Evolutionary conservation across 2,888 invertebrate genomes (phyloP), one percentile per base, ranked within the genome.

Genomic region (Drosophila mimica): DNA sequence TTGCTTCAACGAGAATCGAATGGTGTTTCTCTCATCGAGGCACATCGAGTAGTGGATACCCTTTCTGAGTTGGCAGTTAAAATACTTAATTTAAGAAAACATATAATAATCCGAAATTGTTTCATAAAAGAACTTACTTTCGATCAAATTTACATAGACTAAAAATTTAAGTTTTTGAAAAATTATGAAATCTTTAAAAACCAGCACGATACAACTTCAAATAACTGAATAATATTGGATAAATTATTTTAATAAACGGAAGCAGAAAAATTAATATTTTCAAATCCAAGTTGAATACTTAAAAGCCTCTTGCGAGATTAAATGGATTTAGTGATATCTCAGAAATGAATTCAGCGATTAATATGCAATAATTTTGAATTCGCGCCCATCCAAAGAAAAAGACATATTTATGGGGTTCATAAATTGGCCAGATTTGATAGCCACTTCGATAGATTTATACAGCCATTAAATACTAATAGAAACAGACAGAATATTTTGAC

Each of bases 391-490:
- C 69, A 83, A 88, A 83, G 82, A 88, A 88, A 86, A 80, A 74
- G 88, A 86, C 90, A 90, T 83, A 77, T 88, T 88, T 90, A 88
- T 88, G 77, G 68, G 78, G 67, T 8, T 71, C 82, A 86, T 90
- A 90, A 88, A 88, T 88, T 71, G 54, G 7, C 15, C 38, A 74
- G 82, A 79, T 84, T 76, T 81, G 74, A 83, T 78, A 76, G 67
- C 56, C 75, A 31, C 60, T 52, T 59, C 68, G 48, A 28, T 49
- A 9, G 52, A 51, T 76, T 52, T 28, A 4, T 34, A 31, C 31
- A 49, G 59, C 58, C 59, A 79, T 74, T 73, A 70, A 33, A 15
- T 7, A 15, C 7, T 20, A 15, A 20, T 4, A 20, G 13, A 20
- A 43, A 7, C 13, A 20, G 3, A 15, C 20, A 7, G 15, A 46